phyloP scores from a whole-genome alignment of 2,113 vertebrate genomes.

The Eulemur rufifrons region DNA sequence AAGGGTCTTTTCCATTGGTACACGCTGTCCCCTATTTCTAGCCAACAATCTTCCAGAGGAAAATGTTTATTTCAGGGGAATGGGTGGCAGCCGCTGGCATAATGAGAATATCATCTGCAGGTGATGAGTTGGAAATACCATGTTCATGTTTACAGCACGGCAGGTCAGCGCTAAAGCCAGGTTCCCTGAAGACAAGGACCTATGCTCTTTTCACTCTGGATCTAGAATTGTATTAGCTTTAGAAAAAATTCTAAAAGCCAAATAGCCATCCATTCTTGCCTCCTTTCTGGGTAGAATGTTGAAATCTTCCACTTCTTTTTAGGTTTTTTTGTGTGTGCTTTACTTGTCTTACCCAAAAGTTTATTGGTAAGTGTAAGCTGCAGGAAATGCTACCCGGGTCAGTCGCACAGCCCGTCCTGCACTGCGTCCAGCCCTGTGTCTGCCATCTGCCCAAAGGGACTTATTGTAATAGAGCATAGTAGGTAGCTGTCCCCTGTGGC shows the following conservation, averaged over 20 bases:
- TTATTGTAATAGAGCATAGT: not conserved
- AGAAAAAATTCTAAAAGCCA: not conserved
- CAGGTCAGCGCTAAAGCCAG: not conserved
- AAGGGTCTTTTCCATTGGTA: not conserved
- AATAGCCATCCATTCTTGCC: not conserved
- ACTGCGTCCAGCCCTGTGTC: not conserved
- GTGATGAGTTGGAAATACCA: not conserved
- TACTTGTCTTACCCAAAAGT: not conserved
- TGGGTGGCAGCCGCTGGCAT: not conserved
- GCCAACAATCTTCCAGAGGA: not conserved
- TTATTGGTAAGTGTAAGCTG: not conserved
- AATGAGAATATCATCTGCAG: not conserved
- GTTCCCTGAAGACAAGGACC: not conserved
- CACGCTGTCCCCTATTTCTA: not conserved
- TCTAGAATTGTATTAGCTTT: not conserved
- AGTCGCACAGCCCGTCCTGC: not conserved
- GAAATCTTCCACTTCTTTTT: not conserved
- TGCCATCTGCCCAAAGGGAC: not conserved
- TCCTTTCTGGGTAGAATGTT: not conserved
- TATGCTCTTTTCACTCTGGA: not conserved
- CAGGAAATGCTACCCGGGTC: not conserved
- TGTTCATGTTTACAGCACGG: not conserved
- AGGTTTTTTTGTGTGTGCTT: not conserved
- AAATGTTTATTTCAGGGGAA: not conserved
- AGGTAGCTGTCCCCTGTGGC: not conserved